A percentile compares a stretch with the other conserved stretches of the same genome.
Conservation (phyloP, 2,888 invertebrate species). For the Hyalella azteca region DNA sequence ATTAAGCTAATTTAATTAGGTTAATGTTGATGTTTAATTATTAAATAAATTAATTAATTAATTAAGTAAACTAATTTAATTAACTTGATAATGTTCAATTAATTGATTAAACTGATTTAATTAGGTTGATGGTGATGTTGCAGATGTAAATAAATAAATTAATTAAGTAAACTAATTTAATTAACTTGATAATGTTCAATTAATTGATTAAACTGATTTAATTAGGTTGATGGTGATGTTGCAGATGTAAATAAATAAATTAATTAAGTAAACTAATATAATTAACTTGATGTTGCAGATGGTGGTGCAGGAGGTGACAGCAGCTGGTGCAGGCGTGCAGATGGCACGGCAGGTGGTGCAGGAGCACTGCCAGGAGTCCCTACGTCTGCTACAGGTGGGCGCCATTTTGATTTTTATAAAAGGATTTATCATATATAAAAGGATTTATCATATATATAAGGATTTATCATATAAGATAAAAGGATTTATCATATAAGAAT, state of each 20-base stretch:
- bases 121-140: neutral
- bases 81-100: too few species aligned
- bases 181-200: neutral
- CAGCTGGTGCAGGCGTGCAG: neutral
- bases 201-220: neutral
- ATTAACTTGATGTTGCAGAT: neutral
- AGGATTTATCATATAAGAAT: too few species aligned
- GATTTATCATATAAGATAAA: too few species aligned
- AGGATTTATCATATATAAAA: too few species aligned
- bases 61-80: too few species aligned
- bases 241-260: neutral
- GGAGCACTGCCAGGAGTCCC: slow-evolving; percentile 10
- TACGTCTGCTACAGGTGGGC: neutral
- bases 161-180: neutral
- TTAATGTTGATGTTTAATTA: neutral
- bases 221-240: neutral
- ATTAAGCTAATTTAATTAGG: too few species aligned
- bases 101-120: too few species aligned
- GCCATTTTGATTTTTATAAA: too few species aligned
- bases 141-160: neutral
- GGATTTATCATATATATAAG: too few species aligned
- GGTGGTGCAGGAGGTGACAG: neutral
- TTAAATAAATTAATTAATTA: neutral
- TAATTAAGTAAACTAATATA: neutral
- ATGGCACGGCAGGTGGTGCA: neutral